These are phyloP conservation scores for Epirrita christyi DNA, from an alignment of 2,888 invertebrate genomes.

Conservation along the genomic window DNA sequence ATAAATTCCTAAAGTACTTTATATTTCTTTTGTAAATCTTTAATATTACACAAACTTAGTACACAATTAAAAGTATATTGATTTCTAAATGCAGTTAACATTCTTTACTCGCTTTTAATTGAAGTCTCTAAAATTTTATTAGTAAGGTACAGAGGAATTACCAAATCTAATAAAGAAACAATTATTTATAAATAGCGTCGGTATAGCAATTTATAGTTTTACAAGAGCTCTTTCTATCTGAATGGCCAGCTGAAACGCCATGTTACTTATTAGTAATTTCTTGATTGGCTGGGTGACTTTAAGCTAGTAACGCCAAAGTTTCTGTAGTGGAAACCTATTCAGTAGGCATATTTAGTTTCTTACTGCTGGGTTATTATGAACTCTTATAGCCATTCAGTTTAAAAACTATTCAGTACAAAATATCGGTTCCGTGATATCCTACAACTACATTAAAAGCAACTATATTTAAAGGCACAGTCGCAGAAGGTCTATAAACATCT, in stretches of 20 bases:
- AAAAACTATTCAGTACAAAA: too few species aligned
- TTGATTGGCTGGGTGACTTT: neutral
- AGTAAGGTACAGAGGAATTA: too few species aligned
- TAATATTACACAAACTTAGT: neutral
- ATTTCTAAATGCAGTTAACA: conserved; percentile 19
- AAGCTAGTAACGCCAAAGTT: neutral
- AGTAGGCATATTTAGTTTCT: neutral
- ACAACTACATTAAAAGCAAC: too few species aligned
- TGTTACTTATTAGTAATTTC: neutral
- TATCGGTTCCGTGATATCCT: too few species aligned
- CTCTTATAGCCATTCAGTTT: too few species aligned
- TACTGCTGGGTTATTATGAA: too few species aligned
- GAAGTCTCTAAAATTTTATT: neutral
- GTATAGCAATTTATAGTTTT: too few species aligned
- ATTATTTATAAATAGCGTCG: neutral
- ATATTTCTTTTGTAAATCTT: neutral
- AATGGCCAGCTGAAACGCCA: neutral
- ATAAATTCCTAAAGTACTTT: neutral
- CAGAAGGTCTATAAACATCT: too few species aligned
- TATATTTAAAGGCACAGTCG: too few species aligned
- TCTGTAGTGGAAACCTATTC: neutral
- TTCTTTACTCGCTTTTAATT: conserved; percentile 1
- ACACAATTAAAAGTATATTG: neutral
- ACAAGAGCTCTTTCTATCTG: neutral
- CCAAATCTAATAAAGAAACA: neutral